phyloP scores from a whole-genome alignment of 2,113 vertebrate species.

The Microcebus tavaratra region DNA sequence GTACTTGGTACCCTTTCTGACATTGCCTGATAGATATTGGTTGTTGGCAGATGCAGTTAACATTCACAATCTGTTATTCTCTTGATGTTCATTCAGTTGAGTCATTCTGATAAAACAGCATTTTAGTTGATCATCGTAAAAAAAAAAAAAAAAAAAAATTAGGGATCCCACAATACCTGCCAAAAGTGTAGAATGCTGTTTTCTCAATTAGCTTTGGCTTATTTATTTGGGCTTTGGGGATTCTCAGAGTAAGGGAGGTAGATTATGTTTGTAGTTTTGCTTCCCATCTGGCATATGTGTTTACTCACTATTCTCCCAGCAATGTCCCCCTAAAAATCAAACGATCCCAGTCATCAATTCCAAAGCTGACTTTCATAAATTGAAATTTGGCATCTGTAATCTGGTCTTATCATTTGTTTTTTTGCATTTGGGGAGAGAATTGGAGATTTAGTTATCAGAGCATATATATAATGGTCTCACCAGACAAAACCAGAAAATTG shows the following conservation, averaged over 20 bases:
- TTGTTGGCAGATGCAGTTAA: background rate
- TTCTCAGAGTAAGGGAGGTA: background rate
- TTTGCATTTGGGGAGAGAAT: background rate
- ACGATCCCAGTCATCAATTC: background rate
- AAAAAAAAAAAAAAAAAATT: background rate
- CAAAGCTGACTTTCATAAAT: background rate
- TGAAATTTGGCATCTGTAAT: background rate
- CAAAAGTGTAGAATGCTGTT: background rate
- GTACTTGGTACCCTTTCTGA: background rate
- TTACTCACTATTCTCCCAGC: background rate
- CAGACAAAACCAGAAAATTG: conserved; percentile 92
- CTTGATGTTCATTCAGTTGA: background rate
- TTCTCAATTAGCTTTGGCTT: background rate
- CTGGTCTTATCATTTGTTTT: background rate
- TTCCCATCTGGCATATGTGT: background rate
- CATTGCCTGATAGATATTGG: background rate
- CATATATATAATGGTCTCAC: conserved; percentile 85
- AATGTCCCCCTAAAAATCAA: background rate
- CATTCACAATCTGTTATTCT: background rate
- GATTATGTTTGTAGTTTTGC: background rate
- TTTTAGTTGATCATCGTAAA: conserved; percentile 29
- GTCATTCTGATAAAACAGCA: background rate
- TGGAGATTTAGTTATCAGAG: background rate
- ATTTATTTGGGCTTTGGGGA: background rate
- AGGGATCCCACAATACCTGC: background rate